Percentiles rank a stretch among this genome's conserved stretches.
Conservation (phyloP, 2,888 invertebrate genomes). For the Prostheceraeus crozeri region DNA sequence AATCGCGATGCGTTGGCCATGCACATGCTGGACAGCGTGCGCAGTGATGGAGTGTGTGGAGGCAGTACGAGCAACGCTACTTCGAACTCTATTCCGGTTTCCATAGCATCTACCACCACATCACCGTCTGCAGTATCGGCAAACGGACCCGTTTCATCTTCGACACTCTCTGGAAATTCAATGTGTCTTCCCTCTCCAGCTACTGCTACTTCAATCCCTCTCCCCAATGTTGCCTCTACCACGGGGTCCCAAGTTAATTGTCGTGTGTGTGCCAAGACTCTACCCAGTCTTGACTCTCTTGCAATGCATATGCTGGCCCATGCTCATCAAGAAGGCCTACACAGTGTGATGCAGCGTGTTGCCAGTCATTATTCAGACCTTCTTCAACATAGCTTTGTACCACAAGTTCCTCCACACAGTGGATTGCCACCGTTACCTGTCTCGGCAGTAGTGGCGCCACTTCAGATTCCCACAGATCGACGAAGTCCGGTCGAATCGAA, state of each 20-base stretch:
- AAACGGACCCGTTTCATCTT: no score
- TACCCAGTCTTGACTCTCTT: conserved; percentile 31
- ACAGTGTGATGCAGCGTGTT: no score
- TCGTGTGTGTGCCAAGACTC: conserved; percentile 32
- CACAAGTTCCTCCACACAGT: no score
- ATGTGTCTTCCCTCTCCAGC: neutral
- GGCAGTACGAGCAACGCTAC: conserved; percentile 4
- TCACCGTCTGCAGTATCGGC: neutral
- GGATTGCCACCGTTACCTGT: no score
- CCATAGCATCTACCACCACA: conserved; percentile 11
- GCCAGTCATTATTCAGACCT: no score
- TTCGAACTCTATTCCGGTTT: neutral
- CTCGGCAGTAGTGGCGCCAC: no score
- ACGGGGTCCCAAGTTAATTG: conserved; percentile 19
- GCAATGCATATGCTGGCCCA: conserved; percentile 38
- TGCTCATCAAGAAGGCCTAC: conserved; percentile 28
- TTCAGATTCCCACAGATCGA: no score
- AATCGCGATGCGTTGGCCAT: conserved; percentile 51
- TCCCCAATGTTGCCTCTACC: neutral
- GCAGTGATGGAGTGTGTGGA: conserved; percentile 28
- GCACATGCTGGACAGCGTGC: conserved; percentile 48
- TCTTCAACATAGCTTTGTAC: no score
- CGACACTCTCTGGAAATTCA: no score
- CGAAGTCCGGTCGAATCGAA: no score
- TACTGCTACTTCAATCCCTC: neutral